phyloP scores from a whole-genome alignment of 2,797 vertebrate species.

The Enteromius paludinosus region DNA sequence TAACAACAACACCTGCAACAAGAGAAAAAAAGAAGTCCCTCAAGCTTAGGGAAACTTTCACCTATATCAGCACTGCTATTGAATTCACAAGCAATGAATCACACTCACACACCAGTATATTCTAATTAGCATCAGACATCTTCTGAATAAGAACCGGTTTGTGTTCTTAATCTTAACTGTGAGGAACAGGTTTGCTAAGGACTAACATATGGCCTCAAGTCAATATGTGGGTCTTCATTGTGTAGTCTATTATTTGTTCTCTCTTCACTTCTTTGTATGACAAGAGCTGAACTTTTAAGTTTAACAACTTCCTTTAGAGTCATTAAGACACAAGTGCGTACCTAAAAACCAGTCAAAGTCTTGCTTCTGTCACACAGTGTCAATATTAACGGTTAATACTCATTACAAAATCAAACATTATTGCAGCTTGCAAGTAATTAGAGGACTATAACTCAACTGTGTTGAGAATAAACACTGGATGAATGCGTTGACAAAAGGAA shows the following conservation, averaged over 20 bases:
- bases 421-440: constrained; percentile 2
- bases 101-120: neutral
- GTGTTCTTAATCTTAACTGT: neutral
- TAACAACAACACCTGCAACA: constrained; percentile 85
- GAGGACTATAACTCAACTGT: neutral
- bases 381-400: neutral
- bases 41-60: neutral
- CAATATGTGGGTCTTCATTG: neutral
- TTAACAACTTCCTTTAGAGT: constrained; percentile 8
- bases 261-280: neutral
- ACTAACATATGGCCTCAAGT: neutral
- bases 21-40: constrained; percentile 21
- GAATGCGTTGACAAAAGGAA: neutral
- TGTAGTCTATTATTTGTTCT: neutral
- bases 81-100: neutral
- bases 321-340: neutral
- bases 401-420: neutral
- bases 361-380: neutral
- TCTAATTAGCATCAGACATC: neutral
- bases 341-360: neutral
- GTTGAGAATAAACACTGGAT: neutral
- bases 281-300: neutral
- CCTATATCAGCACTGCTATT: neutral
- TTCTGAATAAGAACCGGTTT: neutral
- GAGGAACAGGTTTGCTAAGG: neutral